A percentile compares a stretch with the other conserved stretches of the same genome.
Conservation (phyloP, 2,888 invertebrate genomes). For the Petrophora chlorosata region DNA sequence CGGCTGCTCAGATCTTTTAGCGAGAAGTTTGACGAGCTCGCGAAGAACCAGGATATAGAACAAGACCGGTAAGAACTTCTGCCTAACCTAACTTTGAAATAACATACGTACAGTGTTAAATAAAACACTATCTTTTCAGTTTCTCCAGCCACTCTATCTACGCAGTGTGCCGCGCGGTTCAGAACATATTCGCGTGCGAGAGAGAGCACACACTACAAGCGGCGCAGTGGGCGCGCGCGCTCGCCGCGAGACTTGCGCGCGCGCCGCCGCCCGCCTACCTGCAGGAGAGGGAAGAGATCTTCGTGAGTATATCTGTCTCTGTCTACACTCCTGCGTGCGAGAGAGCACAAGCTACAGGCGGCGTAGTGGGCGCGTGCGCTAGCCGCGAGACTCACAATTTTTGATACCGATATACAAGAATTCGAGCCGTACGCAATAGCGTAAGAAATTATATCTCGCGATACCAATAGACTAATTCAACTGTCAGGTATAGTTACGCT, state of each 20-base stretch:
- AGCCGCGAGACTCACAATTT: conserved; percentile 54
- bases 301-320: conserved; percentile 56
- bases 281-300: conserved; percentile 50
- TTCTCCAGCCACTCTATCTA: conserved; percentile 58
- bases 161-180: conserved; percentile 89
- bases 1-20: conserved; percentile 83
- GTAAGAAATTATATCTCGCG: too few relatives aligned
- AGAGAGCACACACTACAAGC: conserved; percentile 92
- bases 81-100: too few relatives aligned
- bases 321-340: conserved; percentile 89
- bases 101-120: too few relatives aligned
- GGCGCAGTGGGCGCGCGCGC: conserved; percentile 91
- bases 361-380: conserved; percentile 92
- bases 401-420: not conserved
- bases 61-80: conserved; percentile 53
- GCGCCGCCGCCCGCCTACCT: conserved; percentile 51
- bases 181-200: conserved; percentile 90
- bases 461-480: not conserved
- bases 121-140: too few relatives aligned
- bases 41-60: conserved; percentile 55
- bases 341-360: conserved; percentile 91
- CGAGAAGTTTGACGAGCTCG: conserved; percentile 84
- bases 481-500: not conserved
- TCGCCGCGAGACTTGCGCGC: conserved; percentile 71
- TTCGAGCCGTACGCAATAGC: too few relatives aligned